A percentile compares a stretch with the other conserved stretches of the same genome.
Conservation (phyloP, 2,797 vertebrate species). For the Hirundo rustica region DNA sequence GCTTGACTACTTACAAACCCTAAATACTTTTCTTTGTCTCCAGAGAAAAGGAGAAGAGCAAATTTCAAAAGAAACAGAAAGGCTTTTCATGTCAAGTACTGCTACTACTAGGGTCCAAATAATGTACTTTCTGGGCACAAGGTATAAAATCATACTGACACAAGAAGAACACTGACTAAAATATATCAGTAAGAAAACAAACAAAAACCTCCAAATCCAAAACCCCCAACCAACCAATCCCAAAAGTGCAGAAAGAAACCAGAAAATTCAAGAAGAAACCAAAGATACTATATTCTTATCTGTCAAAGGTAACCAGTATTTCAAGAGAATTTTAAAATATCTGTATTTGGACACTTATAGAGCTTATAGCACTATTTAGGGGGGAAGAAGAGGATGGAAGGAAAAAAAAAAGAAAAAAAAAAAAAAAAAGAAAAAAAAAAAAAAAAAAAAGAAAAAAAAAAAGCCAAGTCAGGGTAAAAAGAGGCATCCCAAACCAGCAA, state of each 20-base stretch:
- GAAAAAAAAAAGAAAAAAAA: no score
- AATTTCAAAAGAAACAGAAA: conserved; percentile 11
- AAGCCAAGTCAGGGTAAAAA: not conserved
- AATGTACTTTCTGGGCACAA: not conserved
- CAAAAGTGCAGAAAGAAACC: not conserved
- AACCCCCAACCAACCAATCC: not conserved
- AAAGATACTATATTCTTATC: not conserved
- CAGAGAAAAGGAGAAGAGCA: not conserved
- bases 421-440: not conserved
- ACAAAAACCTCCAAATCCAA: not conserved
- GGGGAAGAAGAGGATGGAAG: fast-evolving
- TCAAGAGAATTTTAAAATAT: not conserved
- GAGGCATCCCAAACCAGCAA: not conserved
- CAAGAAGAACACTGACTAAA: not conserved
- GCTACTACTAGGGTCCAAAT: not conserved
- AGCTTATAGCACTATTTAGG: not conserved
- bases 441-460: not conserved
- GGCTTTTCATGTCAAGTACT: not conserved
- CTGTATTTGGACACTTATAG: not conserved
- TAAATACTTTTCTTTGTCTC: conserved; percentile 18
- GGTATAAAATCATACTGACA: not conserved
- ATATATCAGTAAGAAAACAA: not conserved
- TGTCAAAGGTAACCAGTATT: not conserved
- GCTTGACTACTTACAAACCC: not conserved
- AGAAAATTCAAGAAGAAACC: not conserved